Base-by-base conservation (phyloP, 92 coral and sea anemone genomes). In the Palythoa grandiflora region DNA sequence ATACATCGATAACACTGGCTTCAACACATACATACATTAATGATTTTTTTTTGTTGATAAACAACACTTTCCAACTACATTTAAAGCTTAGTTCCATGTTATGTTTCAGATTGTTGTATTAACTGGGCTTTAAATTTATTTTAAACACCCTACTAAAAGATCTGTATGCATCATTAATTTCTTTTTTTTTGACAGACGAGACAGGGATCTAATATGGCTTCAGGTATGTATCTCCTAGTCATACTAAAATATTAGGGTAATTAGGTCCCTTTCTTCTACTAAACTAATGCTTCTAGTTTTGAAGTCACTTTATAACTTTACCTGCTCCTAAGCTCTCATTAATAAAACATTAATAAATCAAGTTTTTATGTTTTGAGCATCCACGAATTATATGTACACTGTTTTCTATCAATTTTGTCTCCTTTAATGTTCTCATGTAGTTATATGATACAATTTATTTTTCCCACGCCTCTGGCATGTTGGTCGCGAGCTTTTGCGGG, bases 391-490 rank as follows among this genome's bases (percentile, higher is more conserved):
- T 61, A 83, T 83, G 77, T 83, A 83, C 75, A 83, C 57, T 83
- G 87, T 84, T 84, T 84, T 84, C 28, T 28, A 28, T 28, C 28
- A 28, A 28, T 0, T 28, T 28, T 28, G 87, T 84, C 70, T 40
- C 87, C 87, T 84, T 84, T 84, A 84, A 84, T 84, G 87, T 84
- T 84, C 87, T 84, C 88, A 71, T 84, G 88, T 84, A 53, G 88
- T 84, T 84, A 84, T 84, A 84, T 84, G 88, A 84, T 84, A 84
- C 88, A 84, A 84, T 84, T 84, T 84, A 84, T 84, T 84, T 84
- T 84, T 84, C 79, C 88, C 88, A 84, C 88, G 48, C 88, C 88
- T 84, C 79, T 84, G 14, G 88, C 80, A 84, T 84, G 88, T 84
- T 84, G 88, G 70, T 84, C 80, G 88, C 88, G 52, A 84, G n/a